Conservation (phyloP, 1,140 invertebrate genomes). For the Drosophila chauvacae region DNA sequence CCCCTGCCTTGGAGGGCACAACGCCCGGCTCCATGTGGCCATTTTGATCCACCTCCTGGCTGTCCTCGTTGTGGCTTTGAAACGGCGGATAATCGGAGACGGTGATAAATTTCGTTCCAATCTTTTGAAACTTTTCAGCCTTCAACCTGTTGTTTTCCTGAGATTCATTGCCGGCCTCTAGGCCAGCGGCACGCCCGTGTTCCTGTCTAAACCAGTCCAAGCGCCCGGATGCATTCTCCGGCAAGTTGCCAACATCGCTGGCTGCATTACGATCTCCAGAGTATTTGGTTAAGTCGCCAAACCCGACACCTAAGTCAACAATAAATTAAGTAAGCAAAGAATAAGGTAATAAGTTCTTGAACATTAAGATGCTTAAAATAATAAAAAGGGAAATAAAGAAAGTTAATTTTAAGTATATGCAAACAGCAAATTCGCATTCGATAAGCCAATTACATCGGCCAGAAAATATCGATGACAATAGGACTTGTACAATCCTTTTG, state of each 20-base stretch:
- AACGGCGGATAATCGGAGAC: constrained; percentile 56
- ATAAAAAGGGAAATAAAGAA: background rate
- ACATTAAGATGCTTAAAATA: background rate
- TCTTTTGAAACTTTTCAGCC: constrained; percentile 51
- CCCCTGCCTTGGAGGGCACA: constrained; percentile 44
- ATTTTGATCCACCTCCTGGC: constrained; percentile 40
- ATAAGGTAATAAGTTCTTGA: background rate
- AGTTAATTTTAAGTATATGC: background rate
- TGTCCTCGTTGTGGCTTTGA: constrained; percentile 42
- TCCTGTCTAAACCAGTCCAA: constrained; percentile 48
- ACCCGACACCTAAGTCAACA: constrained; percentile 32
- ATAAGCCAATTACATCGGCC: background rate
- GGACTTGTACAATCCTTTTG: background rate
- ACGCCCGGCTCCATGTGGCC: constrained; percentile 54
- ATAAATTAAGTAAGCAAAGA: too few relatives aligned
- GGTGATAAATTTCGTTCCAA: constrained; percentile 48
- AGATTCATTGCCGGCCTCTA: constrained; percentile 27
- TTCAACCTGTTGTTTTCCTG: constrained; percentile 39
- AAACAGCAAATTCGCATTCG: background rate
- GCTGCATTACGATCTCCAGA: constrained; percentile 33
- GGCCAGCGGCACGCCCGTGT: constrained; percentile 27
- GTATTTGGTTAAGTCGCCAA: constrained; percentile 42
- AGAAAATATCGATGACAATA: background rate
- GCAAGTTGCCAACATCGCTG: constrained; percentile 6
- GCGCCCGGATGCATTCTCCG: constrained; percentile 27